phyloP scores from a whole-genome alignment of 2,888 invertebrate species.

The Neelides folsomi region DNA sequence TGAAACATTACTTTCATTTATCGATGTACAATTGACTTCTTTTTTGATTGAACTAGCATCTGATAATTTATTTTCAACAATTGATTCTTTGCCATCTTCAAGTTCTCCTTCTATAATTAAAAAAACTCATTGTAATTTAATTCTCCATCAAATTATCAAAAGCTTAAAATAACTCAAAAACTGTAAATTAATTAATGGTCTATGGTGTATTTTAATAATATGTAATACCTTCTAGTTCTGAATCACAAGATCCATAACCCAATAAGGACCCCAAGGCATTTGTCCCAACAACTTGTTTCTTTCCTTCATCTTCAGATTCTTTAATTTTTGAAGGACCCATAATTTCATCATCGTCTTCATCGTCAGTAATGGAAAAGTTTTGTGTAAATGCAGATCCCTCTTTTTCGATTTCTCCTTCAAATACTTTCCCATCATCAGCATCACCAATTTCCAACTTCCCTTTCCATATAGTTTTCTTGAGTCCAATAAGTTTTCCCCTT shows the following conservation, averaged over 20 bases:
- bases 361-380: conserved; percentile 14
- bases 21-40: too few species aligned
- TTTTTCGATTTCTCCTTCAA: background rate
- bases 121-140: too few species aligned
- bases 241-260: conserved; percentile 12
- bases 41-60: too few species aligned
- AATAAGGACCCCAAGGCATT: background rate
- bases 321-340: background rate
- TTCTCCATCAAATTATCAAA: too few species aligned
- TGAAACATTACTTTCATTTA: too few species aligned
- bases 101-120: too few species aligned
- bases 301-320: background rate
- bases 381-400: background rate
- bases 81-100: too few species aligned
- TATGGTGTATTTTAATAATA: too few species aligned
- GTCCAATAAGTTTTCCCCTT: conserved; percentile 7
- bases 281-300: background rate
- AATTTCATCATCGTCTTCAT: conserved; percentile 14
- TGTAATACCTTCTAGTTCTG: conserved; percentile 13
- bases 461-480: conserved; percentile 1
- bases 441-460: conserved; percentile 2
- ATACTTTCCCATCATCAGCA: conserved; percentile 6
- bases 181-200: too few species aligned
- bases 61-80: too few species aligned
- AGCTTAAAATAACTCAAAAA: too few species aligned